Percentiles rank a stretch among this genome's conserved stretches.
These are phyloP conservation scores for Chelonus insularis DNA, from an alignment of 1,140 invertebrate genomes.

Conservation along the genomic window DNA sequence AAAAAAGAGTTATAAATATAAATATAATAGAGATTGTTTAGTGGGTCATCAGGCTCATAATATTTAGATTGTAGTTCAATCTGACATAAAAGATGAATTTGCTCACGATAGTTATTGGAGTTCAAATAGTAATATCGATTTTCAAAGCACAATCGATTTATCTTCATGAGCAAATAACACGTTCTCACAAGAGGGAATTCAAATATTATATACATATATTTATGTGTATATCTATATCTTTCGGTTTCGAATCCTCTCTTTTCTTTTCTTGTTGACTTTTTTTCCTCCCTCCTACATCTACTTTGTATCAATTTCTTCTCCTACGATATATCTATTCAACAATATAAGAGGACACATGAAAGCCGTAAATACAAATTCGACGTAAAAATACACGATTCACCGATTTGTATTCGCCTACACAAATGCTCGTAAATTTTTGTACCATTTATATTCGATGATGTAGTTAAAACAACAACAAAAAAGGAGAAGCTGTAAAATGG, in stretches of 20 bases:
- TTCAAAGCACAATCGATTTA: neutral
- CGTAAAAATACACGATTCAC: slow-evolving; percentile 13
- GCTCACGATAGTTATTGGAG: neutral
- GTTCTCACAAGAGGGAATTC: neutral
- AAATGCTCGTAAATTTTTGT: slow-evolving; percentile 23
- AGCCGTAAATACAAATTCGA: slow-evolving; percentile 16
- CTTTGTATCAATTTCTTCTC: neutral
- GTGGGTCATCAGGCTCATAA: neutral
- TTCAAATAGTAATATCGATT: slow-evolving; percentile 1
- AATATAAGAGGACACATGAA: neutral
- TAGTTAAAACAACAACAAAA: no score
- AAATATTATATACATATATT: neutral
- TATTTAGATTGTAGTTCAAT: neutral
- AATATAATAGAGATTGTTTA: no score
- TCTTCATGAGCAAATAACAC: slow-evolving; percentile 6
- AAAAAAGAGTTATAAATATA: no score
- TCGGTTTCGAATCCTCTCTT: neutral
- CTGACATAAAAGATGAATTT: slow-evolving; percentile 1
- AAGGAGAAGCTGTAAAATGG: no score
- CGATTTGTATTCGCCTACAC: slow-evolving; percentile 21
- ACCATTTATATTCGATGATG: slow-evolving; percentile 26
- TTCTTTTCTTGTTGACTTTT: neutral
- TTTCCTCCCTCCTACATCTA: neutral
- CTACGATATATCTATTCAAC: slow-evolving; percentile 3
- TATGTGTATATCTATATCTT: no score